Evolutionary conservation across 2,888 invertebrate species (phyloP).

Genomic region (Drosophila kambysellisi): DNA sequence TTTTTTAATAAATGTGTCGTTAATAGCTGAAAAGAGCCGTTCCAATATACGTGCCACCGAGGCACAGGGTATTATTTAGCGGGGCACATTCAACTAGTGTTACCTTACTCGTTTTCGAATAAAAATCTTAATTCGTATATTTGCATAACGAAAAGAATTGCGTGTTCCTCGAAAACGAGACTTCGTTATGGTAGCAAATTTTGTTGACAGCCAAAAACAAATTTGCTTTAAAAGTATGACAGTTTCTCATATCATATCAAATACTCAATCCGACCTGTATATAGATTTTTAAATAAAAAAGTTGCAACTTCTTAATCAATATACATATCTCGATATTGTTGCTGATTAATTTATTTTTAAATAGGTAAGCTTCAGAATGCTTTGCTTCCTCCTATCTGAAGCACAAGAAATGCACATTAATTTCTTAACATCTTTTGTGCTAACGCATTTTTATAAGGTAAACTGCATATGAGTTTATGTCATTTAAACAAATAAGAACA

Average conservation of each 20-base stretch:
- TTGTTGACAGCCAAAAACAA: neutral
- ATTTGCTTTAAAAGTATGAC: neutral
- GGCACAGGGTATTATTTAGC: neutral
- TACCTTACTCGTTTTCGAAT: neutral
- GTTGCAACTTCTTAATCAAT: neutral
- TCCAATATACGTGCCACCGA: too few species aligned
- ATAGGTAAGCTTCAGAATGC: neutral
- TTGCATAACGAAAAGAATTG: constrained; percentile 19
- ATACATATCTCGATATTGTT: neutral
- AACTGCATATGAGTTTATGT: neutral
- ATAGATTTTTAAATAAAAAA: neutral
- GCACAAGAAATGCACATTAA: too few species aligned
- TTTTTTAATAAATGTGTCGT: neutral
- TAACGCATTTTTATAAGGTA: neutral
- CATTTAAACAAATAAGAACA: neutral
- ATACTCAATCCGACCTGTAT: neutral
- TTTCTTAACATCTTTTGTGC: too few species aligned
- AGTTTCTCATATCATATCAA: neutral
- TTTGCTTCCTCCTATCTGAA: too few species aligned
- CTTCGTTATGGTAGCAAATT: neutral
- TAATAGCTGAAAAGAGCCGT: neutral
- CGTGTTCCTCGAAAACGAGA: neutral
- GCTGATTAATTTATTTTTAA: neutral
- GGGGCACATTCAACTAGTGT: neutral
- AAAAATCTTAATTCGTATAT: constrained; percentile 24